Conservation (phyloP, 2,888 invertebrate species). For the Mesochorus sp. region DNA sequence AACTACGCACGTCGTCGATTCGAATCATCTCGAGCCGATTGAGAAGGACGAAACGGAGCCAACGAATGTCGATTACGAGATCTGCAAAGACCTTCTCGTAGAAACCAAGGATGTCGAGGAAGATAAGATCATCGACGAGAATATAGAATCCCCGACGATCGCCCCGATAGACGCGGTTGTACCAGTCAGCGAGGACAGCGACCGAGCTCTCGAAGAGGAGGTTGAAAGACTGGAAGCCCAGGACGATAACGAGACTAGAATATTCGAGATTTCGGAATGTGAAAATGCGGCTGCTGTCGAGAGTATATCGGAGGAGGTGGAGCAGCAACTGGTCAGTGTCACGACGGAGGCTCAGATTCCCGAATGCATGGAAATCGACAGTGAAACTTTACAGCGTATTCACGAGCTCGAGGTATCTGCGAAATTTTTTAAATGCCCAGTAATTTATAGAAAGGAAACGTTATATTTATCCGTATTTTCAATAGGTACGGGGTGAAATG, state of each 20-base stretch:
- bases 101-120: not conserved
- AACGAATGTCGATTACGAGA: no score
- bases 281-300: slow-evolving; percentile 69
- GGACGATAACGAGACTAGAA: slow-evolving; percentile 70
- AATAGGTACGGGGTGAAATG: slow-evolving; percentile 81
- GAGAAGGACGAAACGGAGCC: slow-evolving; percentile 33
- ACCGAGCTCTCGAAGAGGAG: no score
- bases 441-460: not conserved
- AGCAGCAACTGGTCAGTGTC: no score
- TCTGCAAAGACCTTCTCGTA: no score
- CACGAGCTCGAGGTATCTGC: slow-evolving; percentile 80
- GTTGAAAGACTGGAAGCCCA: no score
- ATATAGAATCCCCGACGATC: no score
- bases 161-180: no score
- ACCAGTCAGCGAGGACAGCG: no score
- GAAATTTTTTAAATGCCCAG: not conserved
- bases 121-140: slow-evolving; percentile 19
- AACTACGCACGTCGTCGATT: slow-evolving; percentile 31
- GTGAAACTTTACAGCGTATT: slow-evolving; percentile 79
- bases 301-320: slow-evolving; percentile 59
- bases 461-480: slow-evolving; percentile 30
- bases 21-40: slow-evolving; percentile 30
- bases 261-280: slow-evolving; percentile 72
- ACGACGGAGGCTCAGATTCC: slow-evolving; percentile 76
- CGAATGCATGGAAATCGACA: slow-evolving; percentile 80